A percentile compares a stretch with the other conserved stretches of the same genome.
phyloP scores from a whole-genome alignment of 2,113 vertebrate species.

The Pseudonaja textilis region DNA sequence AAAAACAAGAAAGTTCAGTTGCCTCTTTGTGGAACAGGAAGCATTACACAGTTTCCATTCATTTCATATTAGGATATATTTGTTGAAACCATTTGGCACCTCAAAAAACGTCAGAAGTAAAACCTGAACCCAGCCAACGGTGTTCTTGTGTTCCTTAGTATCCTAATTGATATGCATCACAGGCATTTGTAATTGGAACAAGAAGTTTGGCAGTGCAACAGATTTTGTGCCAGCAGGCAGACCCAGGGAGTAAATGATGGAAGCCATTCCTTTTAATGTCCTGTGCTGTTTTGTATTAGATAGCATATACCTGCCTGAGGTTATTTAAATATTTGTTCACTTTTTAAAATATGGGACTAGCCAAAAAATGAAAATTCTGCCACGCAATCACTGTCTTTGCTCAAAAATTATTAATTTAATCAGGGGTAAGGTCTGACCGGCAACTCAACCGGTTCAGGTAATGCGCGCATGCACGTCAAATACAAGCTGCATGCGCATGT shows the following conservation, averaged over 20 bases:
- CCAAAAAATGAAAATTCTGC: neutral
- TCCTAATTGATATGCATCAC: neutral
- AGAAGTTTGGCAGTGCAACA: constrained; percentile 7
- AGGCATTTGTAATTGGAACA: neutral
- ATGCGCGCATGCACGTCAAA: no score
- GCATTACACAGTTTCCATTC: neutral
- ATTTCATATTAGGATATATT: neutral
- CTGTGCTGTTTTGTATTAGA: neutral
- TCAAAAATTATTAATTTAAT: neutral
- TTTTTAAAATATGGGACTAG: neutral
- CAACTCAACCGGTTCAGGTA: no score
- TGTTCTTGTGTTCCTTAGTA: neutral
- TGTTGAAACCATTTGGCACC: neutral
- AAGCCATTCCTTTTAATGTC: neutral
- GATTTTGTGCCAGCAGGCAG: neutral
- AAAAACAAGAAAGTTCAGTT: neutral
- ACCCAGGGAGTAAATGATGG: neutral
- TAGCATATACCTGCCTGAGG: neutral
- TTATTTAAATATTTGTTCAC: neutral
- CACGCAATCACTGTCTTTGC: neutral
- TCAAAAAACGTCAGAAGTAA: neutral
- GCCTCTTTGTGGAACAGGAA: neutral
- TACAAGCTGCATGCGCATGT: no score
- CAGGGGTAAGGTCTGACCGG: no score
- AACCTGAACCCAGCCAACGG: neutral